Evolutionary conservation across 1,140 invertebrate genomes (phyloP), one percentile per base, ranked within the genome.

Genomic region (Antheraea mylitta): DNA sequence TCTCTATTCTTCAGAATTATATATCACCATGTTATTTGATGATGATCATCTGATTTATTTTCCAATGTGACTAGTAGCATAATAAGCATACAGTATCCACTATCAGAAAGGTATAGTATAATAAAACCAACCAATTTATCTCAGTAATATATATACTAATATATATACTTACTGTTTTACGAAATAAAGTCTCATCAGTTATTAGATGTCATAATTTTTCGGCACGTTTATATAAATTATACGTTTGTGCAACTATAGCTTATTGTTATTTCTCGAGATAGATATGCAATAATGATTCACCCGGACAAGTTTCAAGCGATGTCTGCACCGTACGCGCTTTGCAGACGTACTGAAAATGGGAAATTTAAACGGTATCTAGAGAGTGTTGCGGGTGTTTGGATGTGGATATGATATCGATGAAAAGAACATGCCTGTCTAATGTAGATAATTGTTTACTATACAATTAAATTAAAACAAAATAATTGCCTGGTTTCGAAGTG

Each of bases 261-360:
- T 66, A 73, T 72, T 62, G 58, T 61, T 60, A 53, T 67, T 11
- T 72, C 64, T 61, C 70, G 66, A 64, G 58, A 58, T 62, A 11
- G 58, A 63, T 63, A 69, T 63, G 66, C 64, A 73, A 69, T 67
- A 58, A 73, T 67, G 68, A 64, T 67, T 63, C 13, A 53, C 16
- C 5, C 45, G 45, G 45, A 53, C 45, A 53, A 53, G 19, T 36
- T 10, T 11, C 16, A 19, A 0, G 38, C 42, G 19, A 10, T 3
- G 42, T 10, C 38, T 42, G 42, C 38, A 48, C n/a, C 38, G 18
- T 22, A 42, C 38, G 64, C 7, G 19, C 36, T 45, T 48, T 42
- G 71, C 65, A 80, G 71, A 80, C 79, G 65, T 77, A 89, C 86
- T 88, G 80, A 81, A 85, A 83, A 77, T 80, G 80, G 79, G 80